These are phyloP conservation scores for Parapsyche elsis DNA, from an alignment of 1,140 invertebrate species.

Conservation along the genomic window DNA sequence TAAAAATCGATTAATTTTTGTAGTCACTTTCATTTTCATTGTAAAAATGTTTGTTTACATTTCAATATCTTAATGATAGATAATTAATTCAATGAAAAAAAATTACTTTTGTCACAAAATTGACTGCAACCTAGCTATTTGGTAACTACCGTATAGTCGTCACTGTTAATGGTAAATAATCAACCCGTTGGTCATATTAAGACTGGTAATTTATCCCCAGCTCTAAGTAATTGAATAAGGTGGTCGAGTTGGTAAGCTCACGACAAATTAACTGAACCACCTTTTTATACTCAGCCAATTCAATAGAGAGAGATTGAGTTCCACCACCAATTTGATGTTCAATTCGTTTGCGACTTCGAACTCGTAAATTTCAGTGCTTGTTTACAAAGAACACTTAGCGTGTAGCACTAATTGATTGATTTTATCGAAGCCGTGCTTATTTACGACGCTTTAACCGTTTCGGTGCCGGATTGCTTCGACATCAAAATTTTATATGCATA, in stretches of 20 bases:
- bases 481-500: too few species aligned
- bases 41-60: too few species aligned
- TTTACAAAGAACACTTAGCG: constrained; percentile 1
- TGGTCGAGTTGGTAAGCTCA: constrained; percentile 3
- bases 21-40: too few species aligned
- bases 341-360: constrained; percentile 1
- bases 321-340: not conserved
- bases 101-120: too few species aligned
- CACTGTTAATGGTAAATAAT: constrained; percentile 32
- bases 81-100: too few species aligned
- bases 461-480: too few species aligned
- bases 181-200: constrained; percentile 33
- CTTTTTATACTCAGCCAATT: constrained; percentile 5
- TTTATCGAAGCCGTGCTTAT: not conserved
- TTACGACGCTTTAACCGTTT: not conserved
- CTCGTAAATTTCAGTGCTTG: constrained; percentile 6
- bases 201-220: constrained; percentile 31
- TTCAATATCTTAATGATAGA: too few species aligned
- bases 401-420: not conserved
- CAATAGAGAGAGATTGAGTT: not conserved
- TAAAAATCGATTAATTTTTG: too few species aligned
- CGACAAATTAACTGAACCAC: constrained; percentile 18
- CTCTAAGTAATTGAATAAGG: constrained; percentile 39
- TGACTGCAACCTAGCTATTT: too few species aligned
- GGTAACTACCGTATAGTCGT: not conserved